Conservation (phyloP, 2,888 invertebrate genomes). For the Himalopsyche anomala region DNA sequence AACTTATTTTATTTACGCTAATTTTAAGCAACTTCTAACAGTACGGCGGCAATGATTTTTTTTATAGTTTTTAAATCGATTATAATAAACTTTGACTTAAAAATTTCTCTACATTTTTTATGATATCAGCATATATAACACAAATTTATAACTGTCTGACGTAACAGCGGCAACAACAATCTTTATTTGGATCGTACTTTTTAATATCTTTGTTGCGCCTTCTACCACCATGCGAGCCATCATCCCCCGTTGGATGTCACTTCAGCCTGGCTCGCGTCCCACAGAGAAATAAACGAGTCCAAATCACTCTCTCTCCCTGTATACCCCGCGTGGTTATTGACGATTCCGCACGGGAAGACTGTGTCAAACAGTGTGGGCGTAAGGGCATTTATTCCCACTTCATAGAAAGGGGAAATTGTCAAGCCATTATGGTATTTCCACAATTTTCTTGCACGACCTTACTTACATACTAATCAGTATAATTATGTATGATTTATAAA, state of each 20-base stretch:
- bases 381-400: conserved; percentile 16
- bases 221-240: conserved; percentile 10
- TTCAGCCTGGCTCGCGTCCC: conserved; percentile 48
- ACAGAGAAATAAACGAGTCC: conserved; percentile 51
- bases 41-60: too few relatives aligned
- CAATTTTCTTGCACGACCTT: neutral
- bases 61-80: too few relatives aligned
- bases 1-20: too few relatives aligned
- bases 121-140: too few relatives aligned
- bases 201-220: too few relatives aligned
- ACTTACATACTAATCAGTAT: neutral
- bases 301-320: conserved; percentile 48
- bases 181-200: too few relatives aligned
- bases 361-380: neutral
- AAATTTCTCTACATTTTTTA: too few relatives aligned
- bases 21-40: too few relatives aligned
- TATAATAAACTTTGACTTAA: too few relatives aligned
- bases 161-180: too few relatives aligned
- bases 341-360: conserved; percentile 45
- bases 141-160: too few relatives aligned
- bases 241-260: conserved; percentile 26
- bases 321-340: conserved; percentile 46
- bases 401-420: neutral
- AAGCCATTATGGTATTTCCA: neutral
- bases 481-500: too few relatives aligned